phyloP scores from a whole-genome alignment of 2,113 vertebrate genomes.

The Pantherophis guttatus region DNA sequence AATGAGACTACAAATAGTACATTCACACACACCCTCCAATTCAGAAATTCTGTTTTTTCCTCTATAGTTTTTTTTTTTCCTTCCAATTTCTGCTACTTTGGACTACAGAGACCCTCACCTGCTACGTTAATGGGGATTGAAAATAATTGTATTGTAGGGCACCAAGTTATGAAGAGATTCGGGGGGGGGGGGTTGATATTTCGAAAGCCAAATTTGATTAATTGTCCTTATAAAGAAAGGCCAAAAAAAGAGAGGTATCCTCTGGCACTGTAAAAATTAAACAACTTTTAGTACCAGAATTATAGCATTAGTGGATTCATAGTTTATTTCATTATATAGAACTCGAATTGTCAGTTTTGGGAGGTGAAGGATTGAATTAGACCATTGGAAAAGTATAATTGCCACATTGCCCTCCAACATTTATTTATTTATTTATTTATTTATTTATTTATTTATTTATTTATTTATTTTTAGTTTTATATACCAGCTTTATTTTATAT shows the following conservation, averaged over 20 bases:
- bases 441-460: background rate
- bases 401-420: background rate
- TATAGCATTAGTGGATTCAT: background rate
- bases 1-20: background rate
- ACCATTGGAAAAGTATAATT: background rate
- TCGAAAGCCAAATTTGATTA: background rate
- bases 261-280: background rate
- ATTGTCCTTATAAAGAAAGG: background rate
- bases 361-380: background rate
- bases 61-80: background rate
- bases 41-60: background rate
- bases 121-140: background rate
- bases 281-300: background rate
- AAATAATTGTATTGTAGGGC: background rate
- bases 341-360: background rate
- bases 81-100: background rate
- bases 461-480: background rate
- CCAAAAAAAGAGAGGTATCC: background rate
- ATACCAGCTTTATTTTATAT: background rate
- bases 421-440: background rate
- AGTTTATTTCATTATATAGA: background rate
- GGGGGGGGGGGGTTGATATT: fast-evolving
- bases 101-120: background rate
- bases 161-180: background rate
- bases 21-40: background rate